Evolutionary conservation across 2,113 vertebrate species (phyloP).

Genomic region (Spilogale gracilis): DNA sequence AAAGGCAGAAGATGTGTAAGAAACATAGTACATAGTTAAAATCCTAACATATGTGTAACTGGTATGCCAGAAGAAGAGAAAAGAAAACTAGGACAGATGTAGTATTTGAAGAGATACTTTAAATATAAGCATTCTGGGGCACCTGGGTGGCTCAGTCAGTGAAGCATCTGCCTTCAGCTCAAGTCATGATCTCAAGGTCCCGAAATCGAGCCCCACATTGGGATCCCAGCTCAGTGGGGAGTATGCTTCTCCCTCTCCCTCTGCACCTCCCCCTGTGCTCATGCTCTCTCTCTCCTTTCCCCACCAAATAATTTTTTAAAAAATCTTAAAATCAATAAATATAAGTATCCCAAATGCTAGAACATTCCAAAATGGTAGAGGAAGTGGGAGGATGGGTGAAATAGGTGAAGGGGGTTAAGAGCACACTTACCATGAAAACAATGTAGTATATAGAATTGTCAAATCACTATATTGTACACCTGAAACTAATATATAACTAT

Average conservation of each 20-base stretch:
- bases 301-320: not conserved
- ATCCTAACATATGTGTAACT: not conserved
- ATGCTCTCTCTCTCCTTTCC: not conserved
- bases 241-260: not conserved
- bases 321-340: not conserved
- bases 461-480: not conserved
- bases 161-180: not conserved
- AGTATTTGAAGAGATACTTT: not conserved
- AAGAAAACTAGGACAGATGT: not conserved
- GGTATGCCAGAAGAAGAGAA: not conserved
- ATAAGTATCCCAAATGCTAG: not conserved
- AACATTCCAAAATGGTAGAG: not conserved
- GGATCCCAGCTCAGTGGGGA: not conserved
- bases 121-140: not conserved
- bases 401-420: not conserved
- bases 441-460: not conserved
- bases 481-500: not conserved
- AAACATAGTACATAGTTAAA: not conserved
- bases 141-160: not conserved
- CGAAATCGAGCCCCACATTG: not conserved
- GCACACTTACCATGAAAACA: not conserved
- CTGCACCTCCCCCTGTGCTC: not conserved
- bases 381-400: not conserved
- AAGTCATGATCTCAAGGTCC: not conserved
- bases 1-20: not conserved